A percentile compares a stretch with the other conserved stretches of the same genome.
These are phyloP conservation scores for Daphoenositta chrysoptera DNA, from an alignment of 2,113 vertebrate genomes.

Conservation along the genomic window DNA sequence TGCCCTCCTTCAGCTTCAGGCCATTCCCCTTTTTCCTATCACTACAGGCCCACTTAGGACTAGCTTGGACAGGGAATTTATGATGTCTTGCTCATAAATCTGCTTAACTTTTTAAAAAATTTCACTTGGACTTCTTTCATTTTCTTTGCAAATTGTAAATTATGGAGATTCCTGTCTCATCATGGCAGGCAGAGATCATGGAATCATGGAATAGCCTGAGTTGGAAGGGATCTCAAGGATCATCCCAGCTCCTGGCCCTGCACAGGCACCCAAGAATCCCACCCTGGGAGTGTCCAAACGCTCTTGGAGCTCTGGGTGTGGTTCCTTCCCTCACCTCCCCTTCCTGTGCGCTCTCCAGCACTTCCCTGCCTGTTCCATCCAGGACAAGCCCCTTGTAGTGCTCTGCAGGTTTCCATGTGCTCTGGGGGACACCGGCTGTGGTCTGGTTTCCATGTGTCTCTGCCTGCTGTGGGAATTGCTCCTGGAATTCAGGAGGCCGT, in stretches of 20 bases:
- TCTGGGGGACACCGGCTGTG: neutral
- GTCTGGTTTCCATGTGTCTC: no score
- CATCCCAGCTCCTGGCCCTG: neutral
- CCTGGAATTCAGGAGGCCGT: neutral
- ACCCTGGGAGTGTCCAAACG: fast-evolving
- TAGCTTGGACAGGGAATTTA: neutral
- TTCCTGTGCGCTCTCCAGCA: fast-evolving
- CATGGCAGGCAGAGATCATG: neutral
- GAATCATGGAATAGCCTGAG: neutral
- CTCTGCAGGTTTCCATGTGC: fast-evolving
- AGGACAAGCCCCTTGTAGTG: fast-evolving
- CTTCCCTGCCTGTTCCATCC: neutral
- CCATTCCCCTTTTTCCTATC: neutral
- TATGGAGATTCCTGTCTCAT: neutral
- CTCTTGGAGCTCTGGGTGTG: neutral
- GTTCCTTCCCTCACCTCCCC: neutral
- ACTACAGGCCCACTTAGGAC: neutral
- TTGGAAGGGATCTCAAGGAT: neutral
- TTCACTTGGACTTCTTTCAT: neutral
- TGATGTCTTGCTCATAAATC: neutral
- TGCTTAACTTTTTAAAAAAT: no score
- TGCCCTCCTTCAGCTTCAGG: neutral
- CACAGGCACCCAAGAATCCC: neutral
- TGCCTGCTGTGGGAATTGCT: neutral
- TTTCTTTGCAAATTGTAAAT: neutral